Conservation (phyloP, 2,888 invertebrate species). For the Tupiocoris notatus region DNA sequence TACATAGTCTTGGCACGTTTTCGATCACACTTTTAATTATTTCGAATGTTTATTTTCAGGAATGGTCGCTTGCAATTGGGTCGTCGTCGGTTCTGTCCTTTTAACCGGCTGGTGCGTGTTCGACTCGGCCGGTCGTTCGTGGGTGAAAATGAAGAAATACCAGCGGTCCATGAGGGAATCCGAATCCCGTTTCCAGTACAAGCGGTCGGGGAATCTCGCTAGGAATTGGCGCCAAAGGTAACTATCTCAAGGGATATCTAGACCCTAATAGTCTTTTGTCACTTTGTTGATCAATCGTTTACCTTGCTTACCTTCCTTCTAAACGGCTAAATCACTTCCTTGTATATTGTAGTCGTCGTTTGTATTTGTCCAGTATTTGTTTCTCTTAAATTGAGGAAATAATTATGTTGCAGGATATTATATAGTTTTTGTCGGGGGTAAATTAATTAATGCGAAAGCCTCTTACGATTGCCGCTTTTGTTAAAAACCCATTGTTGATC, state of each 20-base stretch:
- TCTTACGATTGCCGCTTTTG: too few species aligned
- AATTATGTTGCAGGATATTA: too few species aligned
- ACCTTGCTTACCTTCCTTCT: not conserved
- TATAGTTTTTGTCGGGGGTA: too few species aligned
- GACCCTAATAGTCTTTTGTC: too few species aligned
- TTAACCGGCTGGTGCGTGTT: slow-evolving; percentile 83
- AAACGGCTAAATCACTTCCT: not conserved
- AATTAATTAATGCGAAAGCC: too few species aligned
- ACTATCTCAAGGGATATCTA: too few species aligned
- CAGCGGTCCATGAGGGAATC: slow-evolving; percentile 77
- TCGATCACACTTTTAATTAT: too few species aligned
- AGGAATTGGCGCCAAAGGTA: slow-evolving; percentile 83
- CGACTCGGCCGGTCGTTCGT: slow-evolving; percentile 81
- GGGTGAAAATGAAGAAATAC: slow-evolving; percentile 88
- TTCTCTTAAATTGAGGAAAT: too few species aligned
- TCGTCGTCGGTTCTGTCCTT: slow-evolving; percentile 68
- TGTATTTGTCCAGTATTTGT: too few species aligned
- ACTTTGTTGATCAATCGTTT: not conserved
- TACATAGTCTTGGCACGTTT: too few species aligned
- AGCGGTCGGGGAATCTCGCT: slow-evolving; percentile 71
- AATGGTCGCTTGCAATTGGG: slow-evolving; percentile 75
- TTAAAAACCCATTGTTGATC: too few species aligned
- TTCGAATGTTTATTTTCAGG: slow-evolving; percentile 56
- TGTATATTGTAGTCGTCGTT: not conserved
- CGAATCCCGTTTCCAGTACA: slow-evolving; percentile 72